Percentiles rank a stretch among this genome's conserved stretches.
These are phyloP conservation scores for Bryconaethiops microstoma DNA, from an alignment of 2,797 vertebrate genomes.

Conservation along the genomic window DNA sequence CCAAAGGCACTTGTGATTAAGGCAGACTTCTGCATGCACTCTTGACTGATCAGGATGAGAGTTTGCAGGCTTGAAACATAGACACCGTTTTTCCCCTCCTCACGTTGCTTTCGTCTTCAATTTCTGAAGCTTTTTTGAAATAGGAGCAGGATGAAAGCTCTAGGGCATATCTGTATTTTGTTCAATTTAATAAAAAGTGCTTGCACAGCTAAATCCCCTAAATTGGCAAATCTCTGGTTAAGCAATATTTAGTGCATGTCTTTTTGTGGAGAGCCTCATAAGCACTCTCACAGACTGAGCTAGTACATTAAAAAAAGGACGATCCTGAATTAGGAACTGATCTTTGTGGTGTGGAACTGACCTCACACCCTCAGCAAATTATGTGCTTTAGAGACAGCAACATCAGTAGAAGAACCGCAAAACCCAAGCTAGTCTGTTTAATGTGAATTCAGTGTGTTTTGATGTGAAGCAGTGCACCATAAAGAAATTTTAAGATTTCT, in stretches of 20 bases:
- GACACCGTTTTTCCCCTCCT: neutral
- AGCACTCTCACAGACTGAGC: neutral
- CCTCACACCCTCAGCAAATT: constrained; percentile 15
- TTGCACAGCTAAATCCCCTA: constrained; percentile 4
- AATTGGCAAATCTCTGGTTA: constrained; percentile 11
- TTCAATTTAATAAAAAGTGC: constrained; percentile 10
- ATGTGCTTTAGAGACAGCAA: neutral
- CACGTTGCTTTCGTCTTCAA: neutral
- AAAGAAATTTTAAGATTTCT: too few relatives aligned
- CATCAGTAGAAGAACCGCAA: neutral
- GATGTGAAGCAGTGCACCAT: too few relatives aligned
- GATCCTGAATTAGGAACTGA: constrained; percentile 3
- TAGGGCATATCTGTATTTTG: constrained; percentile 8
- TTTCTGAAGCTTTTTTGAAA: constrained; percentile 1
- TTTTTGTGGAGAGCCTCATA: constrained; percentile 10
- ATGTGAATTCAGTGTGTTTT: too few relatives aligned
- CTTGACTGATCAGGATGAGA: neutral
- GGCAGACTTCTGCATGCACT: neutral
- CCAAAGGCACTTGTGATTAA: constrained; percentile 7
- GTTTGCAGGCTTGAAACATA: neutral
- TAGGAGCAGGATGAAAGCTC: constrained; percentile 6
- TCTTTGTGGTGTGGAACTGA: neutral
- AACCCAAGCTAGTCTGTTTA: too few relatives aligned
- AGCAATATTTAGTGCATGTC: constrained; percentile 20
- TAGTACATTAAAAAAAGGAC: neutral